A percentile compares a stretch with the other conserved stretches of the same genome.
phyloP scores from a whole-genome alignment of 2,888 invertebrate species.

The Phalangium opilio region DNA sequence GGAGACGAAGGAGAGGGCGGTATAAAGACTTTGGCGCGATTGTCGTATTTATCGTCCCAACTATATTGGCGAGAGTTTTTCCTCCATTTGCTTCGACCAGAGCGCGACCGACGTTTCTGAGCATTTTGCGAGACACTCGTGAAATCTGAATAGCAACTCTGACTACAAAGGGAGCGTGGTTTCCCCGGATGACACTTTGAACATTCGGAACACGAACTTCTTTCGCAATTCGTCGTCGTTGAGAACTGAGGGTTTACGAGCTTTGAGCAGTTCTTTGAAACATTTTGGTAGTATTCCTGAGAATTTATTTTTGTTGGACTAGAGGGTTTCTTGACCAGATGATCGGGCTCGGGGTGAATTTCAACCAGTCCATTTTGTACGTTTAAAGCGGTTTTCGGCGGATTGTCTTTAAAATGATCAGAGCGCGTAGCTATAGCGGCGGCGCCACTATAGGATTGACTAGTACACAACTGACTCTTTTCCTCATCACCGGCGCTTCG shows the following conservation, averaged over 20 bases:
- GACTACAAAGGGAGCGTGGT: neutral
- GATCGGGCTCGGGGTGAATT: too few relatives aligned
- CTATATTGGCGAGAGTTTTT: conserved; percentile 25
- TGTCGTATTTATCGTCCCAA: conserved; percentile 26
- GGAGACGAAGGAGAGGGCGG: conserved; percentile 21
- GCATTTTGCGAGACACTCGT: neutral
- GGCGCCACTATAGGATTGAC: neutral
- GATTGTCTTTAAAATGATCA: neutral
- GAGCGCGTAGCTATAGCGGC: neutral
- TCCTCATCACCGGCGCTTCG: neutral
- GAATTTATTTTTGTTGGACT: too few relatives aligned
- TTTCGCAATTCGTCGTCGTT: neutral
- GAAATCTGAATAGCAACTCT: conserved; percentile 1
- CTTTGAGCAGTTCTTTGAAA: too few relatives aligned
- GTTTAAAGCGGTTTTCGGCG: too few relatives aligned
- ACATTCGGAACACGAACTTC: neutral
- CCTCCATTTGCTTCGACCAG: conserved; percentile 14
- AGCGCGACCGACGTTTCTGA: neutral
- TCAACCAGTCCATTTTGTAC: too few relatives aligned
- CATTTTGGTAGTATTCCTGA: too few relatives aligned
- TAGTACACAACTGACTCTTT: neutral
- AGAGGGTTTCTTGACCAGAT: too few relatives aligned
- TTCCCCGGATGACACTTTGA: neutral
- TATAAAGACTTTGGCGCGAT: conserved; percentile 19
- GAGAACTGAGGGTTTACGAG: too few relatives aligned